phyloP scores from a whole-genome alignment of 2,888 invertebrate genomes.

The Athalia cordata region DNA sequence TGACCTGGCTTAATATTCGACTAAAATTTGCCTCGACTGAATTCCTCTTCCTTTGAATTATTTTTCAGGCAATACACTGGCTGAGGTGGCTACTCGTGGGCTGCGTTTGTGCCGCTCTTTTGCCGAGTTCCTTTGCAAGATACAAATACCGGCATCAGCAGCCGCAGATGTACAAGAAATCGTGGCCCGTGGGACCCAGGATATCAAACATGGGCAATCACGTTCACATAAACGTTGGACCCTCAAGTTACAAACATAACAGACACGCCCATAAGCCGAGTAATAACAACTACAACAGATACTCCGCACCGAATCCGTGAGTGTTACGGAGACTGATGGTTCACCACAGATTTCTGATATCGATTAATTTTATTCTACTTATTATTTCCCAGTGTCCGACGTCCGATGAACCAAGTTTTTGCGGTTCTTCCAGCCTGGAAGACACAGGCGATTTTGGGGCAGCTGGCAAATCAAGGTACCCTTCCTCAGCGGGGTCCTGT shows the following conservation, averaged over 20 bases:
- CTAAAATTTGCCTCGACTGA: too few species aligned
- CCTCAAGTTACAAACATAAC: slow-evolving; percentile 58
- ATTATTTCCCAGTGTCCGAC: slow-evolving; percentile 56
- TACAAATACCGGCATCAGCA: slow-evolving; percentile 67
- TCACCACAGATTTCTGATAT: too few species aligned
- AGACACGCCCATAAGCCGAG: slow-evolving; percentile 60
- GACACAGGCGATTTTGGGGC: slow-evolving; percentile 58
- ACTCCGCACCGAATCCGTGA: slow-evolving; percentile 34
- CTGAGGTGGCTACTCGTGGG: slow-evolving; percentile 61
- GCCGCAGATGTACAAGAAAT: slow-evolving; percentile 64
- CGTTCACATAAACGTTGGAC: slow-evolving; percentile 57
- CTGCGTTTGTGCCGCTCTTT: slow-evolving; percentile 55
- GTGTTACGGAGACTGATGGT: neutral
- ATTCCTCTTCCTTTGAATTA: neutral
- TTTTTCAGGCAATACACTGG: slow-evolving; percentile 60
- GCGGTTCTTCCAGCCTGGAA: slow-evolving; percentile 60
- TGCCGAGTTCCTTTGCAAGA: slow-evolving; percentile 58
- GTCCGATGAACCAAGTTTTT: slow-evolving; percentile 59
- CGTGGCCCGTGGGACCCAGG: slow-evolving; percentile 65
- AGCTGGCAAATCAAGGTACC: slow-evolving; percentile 58
- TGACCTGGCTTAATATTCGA: too few species aligned
- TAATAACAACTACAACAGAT: slow-evolving; percentile 31
- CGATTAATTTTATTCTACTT: too few species aligned
- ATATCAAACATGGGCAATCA: slow-evolving; percentile 64
- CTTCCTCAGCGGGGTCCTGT: slow-evolving; percentile 63